Base-by-base conservation (phyloP, 2,113 vertebrate genomes). In the Equus przewalskii region DNA sequence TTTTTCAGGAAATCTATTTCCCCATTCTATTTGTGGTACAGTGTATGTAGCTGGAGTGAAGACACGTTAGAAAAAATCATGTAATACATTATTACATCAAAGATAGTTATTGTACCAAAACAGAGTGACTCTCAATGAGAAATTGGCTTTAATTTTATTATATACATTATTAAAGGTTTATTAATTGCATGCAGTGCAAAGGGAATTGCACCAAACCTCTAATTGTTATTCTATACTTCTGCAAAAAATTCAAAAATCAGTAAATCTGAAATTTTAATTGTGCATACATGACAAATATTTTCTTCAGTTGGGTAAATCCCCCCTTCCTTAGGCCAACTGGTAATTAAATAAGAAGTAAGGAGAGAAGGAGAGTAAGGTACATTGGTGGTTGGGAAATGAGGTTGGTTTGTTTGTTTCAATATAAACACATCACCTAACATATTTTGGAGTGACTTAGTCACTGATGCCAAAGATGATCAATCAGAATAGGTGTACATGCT, bases 121-220 rank as follows among this genome's bases (percentile, higher is more conserved):
- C 30, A 56, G 58, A 96, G 6, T 73, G 30, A 89, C 60, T 96
- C 85, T 82, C 67, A 91, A 67, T 67, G 62, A 94, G 87, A 92
- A 92, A 93, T 24, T 56, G 76, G 69, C 12, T 93, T 78, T 70
- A 5, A 46, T 78, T 87, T 89, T 91, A 83, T 85, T 76, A 91
- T 85, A 89, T 73, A 95, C 80, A 76, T 92, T 87, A 79, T 79
- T 90, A 92, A 97, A 44, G 21, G 67, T 75, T 60, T 92, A 92
- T 88, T 94, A 93, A 75, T 82, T 91, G 24, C 16, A 67, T 84
- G 6, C 15, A 64, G 14, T 89, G 9, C 24, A 89, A 89, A 89
- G 36, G 33, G 30, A 49, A 89, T 78, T 83, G 14, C 21, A 51
- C 14, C 49, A 94, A 92, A 79, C 9, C n/a, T 73, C 21, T 83